Conservation (phyloP, 2,113 vertebrate genomes). For the Python bivittatus region DNA sequence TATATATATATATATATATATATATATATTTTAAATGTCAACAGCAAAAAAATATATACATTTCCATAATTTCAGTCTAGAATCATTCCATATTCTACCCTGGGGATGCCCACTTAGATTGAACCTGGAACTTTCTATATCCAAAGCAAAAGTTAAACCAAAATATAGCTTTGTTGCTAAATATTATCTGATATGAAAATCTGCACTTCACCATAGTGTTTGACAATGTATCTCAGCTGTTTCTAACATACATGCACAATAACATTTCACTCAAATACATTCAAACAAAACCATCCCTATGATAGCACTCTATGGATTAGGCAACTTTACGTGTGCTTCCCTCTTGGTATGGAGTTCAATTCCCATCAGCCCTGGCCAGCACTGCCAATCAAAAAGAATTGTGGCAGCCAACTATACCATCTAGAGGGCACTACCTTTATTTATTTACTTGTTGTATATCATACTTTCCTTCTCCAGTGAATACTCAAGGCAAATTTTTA, state of each 20-base stretch:
- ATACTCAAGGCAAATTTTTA: background rate
- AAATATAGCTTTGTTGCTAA: background rate
- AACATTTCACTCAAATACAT: background rate
- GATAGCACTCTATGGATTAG: background rate
- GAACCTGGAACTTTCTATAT: background rate
- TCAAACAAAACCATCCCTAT: background rate
- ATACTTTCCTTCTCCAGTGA: background rate
- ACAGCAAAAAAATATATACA: background rate
- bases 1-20: too few species aligned
- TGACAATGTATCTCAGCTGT: background rate
- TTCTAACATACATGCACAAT: background rate
- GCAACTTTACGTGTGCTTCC: background rate
- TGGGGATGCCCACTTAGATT: background rate
- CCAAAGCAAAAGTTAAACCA: background rate
- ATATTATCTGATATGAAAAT: background rate
- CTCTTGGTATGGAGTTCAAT: background rate
- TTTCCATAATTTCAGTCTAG: background rate
- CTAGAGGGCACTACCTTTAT: too few species aligned
- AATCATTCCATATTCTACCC: background rate
- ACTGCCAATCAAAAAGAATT: background rate
- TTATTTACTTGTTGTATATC: background rate
- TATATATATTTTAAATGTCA: too few species aligned
- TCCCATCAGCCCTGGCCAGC: background rate
- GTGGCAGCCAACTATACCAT: background rate
- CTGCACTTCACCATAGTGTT: background rate